Percentiles rank a stretch among this genome's conserved stretches.
Evolutionary conservation across 92 coral and sea anemone genomes (phyloP).

Genomic region (Blastomussa wellsi): DNA sequence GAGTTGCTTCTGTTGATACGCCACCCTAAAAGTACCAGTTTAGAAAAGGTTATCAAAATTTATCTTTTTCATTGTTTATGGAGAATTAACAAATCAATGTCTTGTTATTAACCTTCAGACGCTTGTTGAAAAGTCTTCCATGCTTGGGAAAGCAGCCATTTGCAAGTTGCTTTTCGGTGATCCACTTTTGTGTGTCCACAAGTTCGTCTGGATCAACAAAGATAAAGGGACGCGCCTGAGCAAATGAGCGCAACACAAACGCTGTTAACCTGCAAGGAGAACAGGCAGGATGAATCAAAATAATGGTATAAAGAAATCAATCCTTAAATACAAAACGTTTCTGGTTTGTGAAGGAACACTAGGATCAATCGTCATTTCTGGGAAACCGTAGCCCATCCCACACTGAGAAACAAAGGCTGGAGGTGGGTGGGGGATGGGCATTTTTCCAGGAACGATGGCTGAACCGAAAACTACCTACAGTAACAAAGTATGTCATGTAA

Average conservation of each 20-base stretch:
- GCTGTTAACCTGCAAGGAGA: constrained; percentile 82
- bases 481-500: no score
- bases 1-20: constrained; percentile 66
- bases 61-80: background rate
- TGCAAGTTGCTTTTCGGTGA: constrained; percentile 51
- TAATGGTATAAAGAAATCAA: background rate
- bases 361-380: no score
- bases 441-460: no score
- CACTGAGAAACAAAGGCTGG: no score
- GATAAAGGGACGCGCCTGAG: constrained; percentile 85
- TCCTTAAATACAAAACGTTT: no score
- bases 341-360: no score
- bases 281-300: background rate
- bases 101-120: constrained; percentile 65
- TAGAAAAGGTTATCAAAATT: background rate
- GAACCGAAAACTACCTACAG: no score
- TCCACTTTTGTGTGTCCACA: constrained; percentile 65
- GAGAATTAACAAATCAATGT: background rate
- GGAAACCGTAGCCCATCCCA: no score
- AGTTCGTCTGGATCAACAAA: constrained; percentile 75
- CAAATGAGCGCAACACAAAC: constrained; percentile 95
- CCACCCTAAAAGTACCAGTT: constrained; percentile 72
- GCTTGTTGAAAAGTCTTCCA: constrained; percentile 72
- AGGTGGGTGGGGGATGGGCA: no score
- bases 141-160: constrained; percentile 80